Base-by-base conservation (phyloP, 2,113 vertebrate genomes). In the Lamprotornis superbus region DNA sequence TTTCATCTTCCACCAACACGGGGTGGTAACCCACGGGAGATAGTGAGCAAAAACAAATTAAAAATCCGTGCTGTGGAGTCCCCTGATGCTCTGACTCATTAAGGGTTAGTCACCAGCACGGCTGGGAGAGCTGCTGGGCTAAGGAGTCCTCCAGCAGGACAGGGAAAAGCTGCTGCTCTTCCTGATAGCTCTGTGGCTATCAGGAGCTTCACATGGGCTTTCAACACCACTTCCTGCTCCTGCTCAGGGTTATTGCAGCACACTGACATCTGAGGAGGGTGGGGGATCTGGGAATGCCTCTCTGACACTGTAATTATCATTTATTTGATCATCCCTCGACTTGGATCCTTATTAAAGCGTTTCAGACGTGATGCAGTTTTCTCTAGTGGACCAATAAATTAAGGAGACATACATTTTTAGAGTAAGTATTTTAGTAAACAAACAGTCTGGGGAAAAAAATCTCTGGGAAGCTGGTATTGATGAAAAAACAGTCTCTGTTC, bases 341-440 rank as follows among this genome's bases (percentile, higher is more conserved):
- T 56, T 86, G 61, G 39, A 84, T 74, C 63, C 46, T 70, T 68
- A 82, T 77, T 95, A 92, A 92, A 90, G n/a, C 1, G 0, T 73
- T 97, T 87, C 35, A 92, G 61, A 83, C 15, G 4, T 11, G 71
- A 93, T 74, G 77, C 37, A 83, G 59, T 85, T 97, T 96, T 96
- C 76, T 94, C 73, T 87, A 53, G 87, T 70, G 77, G 79, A 76
- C 39, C 75, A 83, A 91, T 92, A 87, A 92, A 85, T 81, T 87
- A 95, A 83, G 63, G 28, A 85, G 60, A 24, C 33, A 25, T 52
- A 53, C 19, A 49, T 74, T 89, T 94, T 73, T 37, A 61, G 75
- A 83, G 40, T 31, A 87, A 76, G 21, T 15, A 24, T 76, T 94
- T 90, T 78, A 76, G 74, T 61, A 96, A 95, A 93, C 59, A 90